Evolutionary conservation across 2,888 invertebrate species (phyloP).

Genomic region (Acleris holmiana): DNA sequence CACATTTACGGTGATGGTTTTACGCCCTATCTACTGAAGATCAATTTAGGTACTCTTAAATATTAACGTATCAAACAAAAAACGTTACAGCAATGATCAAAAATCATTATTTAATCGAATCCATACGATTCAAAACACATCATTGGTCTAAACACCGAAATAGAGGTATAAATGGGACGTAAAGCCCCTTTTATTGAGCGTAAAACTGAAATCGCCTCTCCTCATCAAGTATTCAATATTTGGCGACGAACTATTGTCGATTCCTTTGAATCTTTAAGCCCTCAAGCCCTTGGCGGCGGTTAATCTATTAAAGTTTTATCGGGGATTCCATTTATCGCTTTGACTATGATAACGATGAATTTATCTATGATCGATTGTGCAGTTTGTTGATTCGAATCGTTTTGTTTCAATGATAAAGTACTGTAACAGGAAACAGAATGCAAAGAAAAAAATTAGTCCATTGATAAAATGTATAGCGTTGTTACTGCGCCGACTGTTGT

Average conservation of each 20-base stretch:
- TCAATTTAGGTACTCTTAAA: neutral
- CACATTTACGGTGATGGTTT: constrained; percentile 12
- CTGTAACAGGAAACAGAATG: neutral
- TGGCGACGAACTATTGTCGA: constrained; percentile 43
- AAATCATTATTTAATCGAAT: constrained; percentile 1
- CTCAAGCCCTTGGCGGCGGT: constrained; percentile 37
- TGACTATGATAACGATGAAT: constrained; percentile 31
- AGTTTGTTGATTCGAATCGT: constrained; percentile 17
- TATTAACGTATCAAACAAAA: constrained; percentile 1
- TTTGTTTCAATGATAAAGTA: constrained; percentile 7
- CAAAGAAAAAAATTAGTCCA: constrained; percentile 1
- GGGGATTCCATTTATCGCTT: constrained; percentile 44
- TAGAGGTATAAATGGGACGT: constrained; percentile 55
- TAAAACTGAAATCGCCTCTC: constrained; percentile 50
- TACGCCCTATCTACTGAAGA: neutral
- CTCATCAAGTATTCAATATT: constrained; percentile 54
- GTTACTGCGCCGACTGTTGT: neutral
- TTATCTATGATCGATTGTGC: constrained; percentile 40
- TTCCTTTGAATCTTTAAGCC: constrained; percentile 33
- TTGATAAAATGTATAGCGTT: neutral
- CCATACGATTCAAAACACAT: constrained; percentile 28
- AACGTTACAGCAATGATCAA: neutral
- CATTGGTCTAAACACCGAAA: constrained; percentile 51
- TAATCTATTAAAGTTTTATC: constrained; percentile 43
- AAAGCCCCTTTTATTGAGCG: constrained; percentile 52